These are phyloP conservation scores for Galemys pyrenaicus DNA, from an alignment of 2,113 vertebrate genomes.

Conservation along the genomic window DNA sequence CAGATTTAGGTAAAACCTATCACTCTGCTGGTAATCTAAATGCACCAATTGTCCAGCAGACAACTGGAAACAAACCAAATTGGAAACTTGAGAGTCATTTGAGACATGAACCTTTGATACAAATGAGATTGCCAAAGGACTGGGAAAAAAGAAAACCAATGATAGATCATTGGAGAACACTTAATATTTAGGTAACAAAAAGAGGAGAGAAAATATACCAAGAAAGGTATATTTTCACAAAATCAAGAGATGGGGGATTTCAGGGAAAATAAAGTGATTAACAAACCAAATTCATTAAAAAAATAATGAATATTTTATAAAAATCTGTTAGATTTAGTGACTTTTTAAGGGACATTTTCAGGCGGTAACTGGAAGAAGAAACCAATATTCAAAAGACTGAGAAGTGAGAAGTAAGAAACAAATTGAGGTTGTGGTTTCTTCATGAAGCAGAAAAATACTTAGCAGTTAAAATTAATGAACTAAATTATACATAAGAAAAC, in stretches of 20 bases:
- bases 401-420: not conserved
- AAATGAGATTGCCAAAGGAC: not conserved
- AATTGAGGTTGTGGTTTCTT: not conserved
- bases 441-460: not conserved
- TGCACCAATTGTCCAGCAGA: not conserved
- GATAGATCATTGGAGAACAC: not conserved
- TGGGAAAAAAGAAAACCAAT: not conserved
- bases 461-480: constrained; percentile 16
- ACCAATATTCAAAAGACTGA: not conserved
- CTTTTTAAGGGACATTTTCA: not conserved
- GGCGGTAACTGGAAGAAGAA: not conserved
- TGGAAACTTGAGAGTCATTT: constrained; percentile 10
- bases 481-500: not conserved
- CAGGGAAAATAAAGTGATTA: not conserved
- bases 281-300: not conserved
- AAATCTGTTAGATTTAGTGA: not conserved
- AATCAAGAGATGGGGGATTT: not conserved
- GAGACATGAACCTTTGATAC: not conserved
- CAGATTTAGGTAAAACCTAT: constrained; percentile 58
- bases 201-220: not conserved
- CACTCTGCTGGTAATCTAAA: constrained; percentile 18
- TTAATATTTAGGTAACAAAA: not conserved
- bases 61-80: constrained; percentile 39
- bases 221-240: not conserved
- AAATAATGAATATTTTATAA: not conserved